phyloP scores from a whole-genome alignment of 2,113 vertebrate genomes.

The Strix aluco region DNA sequence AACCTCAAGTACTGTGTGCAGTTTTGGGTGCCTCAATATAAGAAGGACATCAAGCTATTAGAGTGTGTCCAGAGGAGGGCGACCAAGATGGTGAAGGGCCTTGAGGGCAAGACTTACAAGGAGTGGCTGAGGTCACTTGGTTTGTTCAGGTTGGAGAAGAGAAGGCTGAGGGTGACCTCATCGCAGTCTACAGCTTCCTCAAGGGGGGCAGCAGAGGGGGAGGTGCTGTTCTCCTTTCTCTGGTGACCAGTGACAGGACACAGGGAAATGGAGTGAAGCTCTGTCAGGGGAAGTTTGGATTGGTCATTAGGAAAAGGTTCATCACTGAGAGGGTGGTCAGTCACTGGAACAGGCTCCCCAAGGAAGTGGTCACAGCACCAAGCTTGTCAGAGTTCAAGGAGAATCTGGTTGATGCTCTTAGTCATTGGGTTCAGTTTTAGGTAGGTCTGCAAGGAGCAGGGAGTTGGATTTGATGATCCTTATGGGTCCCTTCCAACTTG shows the following conservation, averaged over 20 bases:
- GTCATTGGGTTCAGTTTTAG: neutral
- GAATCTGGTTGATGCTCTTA: neutral
- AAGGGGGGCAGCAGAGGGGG: neutral
- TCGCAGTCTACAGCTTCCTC: rapidly evolving
- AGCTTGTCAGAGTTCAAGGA: neutral
- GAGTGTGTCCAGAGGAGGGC: neutral
- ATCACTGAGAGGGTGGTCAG: rapidly evolving
- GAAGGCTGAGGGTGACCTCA: neutral
- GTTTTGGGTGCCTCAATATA: rapidly evolving
- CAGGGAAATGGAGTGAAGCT: neutral
- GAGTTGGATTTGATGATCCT: neutral
- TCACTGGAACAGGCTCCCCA: neutral
- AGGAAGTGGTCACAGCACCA: neutral
- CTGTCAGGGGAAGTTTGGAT: neutral
- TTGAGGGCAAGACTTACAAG: rapidly evolving
- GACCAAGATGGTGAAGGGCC: neutral
- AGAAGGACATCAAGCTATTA: neutral
- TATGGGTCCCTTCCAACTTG: neutral
- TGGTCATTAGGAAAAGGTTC: neutral
- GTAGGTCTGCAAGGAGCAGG: neutral
- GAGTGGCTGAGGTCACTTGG: neutral
- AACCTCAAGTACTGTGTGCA: neutral
- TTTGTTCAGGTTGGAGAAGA: neutral
- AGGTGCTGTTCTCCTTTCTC: neutral
- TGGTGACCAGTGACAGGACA: neutral